Percentiles rank a stretch among this genome's conserved stretches.
Conservation (phyloP, 1,140 invertebrate species). For the Formica exsecta region DNA sequence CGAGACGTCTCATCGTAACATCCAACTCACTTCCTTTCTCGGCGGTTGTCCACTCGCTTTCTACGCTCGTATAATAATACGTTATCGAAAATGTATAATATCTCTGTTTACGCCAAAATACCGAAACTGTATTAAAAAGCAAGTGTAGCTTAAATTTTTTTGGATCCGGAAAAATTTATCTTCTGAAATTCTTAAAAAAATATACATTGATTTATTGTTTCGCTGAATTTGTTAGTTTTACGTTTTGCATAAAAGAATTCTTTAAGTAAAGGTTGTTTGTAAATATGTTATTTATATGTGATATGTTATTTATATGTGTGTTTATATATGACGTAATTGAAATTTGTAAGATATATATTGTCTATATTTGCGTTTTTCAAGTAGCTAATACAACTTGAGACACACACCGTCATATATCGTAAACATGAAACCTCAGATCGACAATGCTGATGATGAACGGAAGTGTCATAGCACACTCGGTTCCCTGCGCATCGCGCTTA, state of each 20-base stretch:
- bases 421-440: slow-evolving; percentile 26
- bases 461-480: slow-evolving; percentile 38
- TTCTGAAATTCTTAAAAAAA: background rate
- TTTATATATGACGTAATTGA: background rate
- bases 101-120: background rate
- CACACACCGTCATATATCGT: background rate
- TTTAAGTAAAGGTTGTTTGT: background rate
- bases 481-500: slow-evolving; percentile 26
- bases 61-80: background rate
- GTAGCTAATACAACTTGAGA: background rate
- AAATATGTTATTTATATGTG: too few species aligned
- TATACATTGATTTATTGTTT: background rate
- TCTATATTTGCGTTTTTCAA: background rate
- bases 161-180: background rate
- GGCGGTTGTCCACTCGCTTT: background rate
- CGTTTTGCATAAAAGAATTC: background rate
- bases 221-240: background rate
- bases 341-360: background rate
- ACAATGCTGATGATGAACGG: slow-evolving; percentile 36
- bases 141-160: background rate
- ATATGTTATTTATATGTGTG: too few species aligned
- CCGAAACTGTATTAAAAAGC: background rate
- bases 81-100: too few species aligned
- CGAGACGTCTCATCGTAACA: slow-evolving; percentile 36
- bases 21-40: background rate